phyloP scores from a whole-genome alignment of 2,113 vertebrate genomes.

The Taxidea taxus region DNA sequence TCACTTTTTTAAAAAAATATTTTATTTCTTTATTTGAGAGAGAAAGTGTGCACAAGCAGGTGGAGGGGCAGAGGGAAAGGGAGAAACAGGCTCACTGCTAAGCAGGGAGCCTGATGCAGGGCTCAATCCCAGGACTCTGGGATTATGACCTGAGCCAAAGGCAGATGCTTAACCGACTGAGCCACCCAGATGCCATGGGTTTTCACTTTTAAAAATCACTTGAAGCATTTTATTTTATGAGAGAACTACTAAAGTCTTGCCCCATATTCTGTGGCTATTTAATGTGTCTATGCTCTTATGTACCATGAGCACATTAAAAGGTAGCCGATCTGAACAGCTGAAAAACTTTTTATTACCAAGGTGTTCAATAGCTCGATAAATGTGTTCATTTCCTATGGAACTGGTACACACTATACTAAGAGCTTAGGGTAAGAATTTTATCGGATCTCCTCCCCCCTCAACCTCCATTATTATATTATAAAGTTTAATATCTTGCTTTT shows the following conservation, averaged over 20 bases:
- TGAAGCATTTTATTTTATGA: background rate
- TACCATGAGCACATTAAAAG: background rate
- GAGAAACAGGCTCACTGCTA: too few relatives aligned
- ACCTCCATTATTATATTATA: background rate
- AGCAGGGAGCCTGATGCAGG: too few relatives aligned
- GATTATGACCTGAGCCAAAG: too few relatives aligned
- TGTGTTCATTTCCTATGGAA: background rate
- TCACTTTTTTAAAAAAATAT: background rate
- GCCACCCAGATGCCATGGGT: background rate
- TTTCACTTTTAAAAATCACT: background rate
- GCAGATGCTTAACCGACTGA: background rate
- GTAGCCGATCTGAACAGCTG: background rate
- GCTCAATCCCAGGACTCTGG: too few relatives aligned
- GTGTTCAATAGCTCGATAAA: background rate
- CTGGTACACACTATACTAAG: background rate
- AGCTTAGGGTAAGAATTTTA: background rate
- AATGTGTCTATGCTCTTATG: background rate
- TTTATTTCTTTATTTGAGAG: too few relatives aligned
- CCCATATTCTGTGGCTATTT: background rate
- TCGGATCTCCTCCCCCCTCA: background rate
- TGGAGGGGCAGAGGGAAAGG: too few relatives aligned
- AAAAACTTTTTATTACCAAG: background rate
- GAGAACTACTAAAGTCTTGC: background rate
- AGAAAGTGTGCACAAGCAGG: too few relatives aligned
- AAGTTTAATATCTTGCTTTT: conserved; percentile 11